Conservation (phyloP, 2,797 vertebrate genomes). For the Schizothorax lantsangensis region DNA sequence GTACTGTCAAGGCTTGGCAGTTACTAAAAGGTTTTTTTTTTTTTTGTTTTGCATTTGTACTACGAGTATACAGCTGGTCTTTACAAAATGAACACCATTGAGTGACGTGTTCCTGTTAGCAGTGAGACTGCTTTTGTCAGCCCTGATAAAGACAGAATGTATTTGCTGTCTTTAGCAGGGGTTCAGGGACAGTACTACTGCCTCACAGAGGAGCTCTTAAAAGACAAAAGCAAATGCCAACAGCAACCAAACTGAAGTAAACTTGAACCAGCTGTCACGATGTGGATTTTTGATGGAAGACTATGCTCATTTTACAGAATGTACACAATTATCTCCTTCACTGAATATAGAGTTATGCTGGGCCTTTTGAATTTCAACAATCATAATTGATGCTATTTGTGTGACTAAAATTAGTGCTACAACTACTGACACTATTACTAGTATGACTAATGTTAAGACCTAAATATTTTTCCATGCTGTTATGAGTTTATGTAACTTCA, state of each 20-base stretch:
- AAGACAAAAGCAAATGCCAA: background rate
- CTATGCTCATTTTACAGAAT: background rate
- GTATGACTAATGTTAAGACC: constrained; percentile 16
- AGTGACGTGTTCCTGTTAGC: constrained; percentile 32
- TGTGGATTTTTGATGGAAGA: background rate
- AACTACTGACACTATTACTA: background rate
- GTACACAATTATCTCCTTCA: background rate
- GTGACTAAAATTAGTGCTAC: constrained; percentile 3
- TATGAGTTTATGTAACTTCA: background rate
- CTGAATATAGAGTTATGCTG: background rate
- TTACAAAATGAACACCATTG: constrained; percentile 10
- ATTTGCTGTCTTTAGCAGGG: constrained; percentile 12
- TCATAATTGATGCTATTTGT: background rate
- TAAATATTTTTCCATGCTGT: background rate
- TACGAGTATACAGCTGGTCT: background rate
- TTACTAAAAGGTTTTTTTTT: background rate
- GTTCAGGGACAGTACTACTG: background rate
- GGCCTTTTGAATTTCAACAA: background rate
- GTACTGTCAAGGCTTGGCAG: background rate
- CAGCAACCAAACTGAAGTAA: background rate
- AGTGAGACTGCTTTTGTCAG: constrained; percentile 13
- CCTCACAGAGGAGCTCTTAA: constrained; percentile 3
- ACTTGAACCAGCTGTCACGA: background rate
- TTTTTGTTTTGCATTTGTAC: background rate
- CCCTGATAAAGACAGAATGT: constrained; percentile 25